Percentiles rank a stretch among this genome's conserved stretches.
Conservation (phyloP, 1,140 invertebrate genomes). For the Anagrus nilaparvatae region DNA sequence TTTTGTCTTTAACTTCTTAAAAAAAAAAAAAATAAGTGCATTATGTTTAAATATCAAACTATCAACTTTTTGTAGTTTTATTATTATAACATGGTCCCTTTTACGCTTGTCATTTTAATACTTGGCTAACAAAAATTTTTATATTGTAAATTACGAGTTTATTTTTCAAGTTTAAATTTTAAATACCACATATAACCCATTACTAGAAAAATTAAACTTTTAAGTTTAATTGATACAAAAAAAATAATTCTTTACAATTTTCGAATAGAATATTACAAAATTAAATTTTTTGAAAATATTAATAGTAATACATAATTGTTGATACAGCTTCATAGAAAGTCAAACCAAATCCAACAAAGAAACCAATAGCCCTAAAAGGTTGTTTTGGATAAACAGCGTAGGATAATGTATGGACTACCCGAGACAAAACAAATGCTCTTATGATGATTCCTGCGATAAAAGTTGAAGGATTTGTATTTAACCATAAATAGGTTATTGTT, state of each 20-base stretch:
- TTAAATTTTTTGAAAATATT: conserved; percentile 4
- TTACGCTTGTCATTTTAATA: too few relatives aligned
- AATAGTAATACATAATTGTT: conserved; percentile 29
- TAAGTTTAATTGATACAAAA: not conserved
- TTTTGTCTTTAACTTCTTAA: too few relatives aligned
- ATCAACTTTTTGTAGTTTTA: too few relatives aligned
- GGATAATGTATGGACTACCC: conserved; percentile 50
- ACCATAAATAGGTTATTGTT: conserved; percentile 48
- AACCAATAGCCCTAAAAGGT: conserved; percentile 47
- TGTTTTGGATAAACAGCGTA: conserved; percentile 49
- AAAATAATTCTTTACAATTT: conserved; percentile 2
- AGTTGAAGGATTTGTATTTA: conserved; percentile 45
- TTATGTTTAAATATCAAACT: too few relatives aligned
- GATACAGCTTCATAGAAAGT: conserved; percentile 46
- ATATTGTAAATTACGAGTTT: too few relatives aligned
- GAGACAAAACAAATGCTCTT: conserved; percentile 44
- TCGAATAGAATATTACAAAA: too few relatives aligned
- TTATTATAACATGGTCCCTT: too few relatives aligned
- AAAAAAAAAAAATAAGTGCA: too few relatives aligned
- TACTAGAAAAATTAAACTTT: conserved; percentile 3
- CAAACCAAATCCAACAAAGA: conserved; percentile 37
- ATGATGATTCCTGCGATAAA: conserved; percentile 49
- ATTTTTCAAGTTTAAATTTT: too few relatives aligned
- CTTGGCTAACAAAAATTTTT: too few relatives aligned
- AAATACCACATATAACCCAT: too few relatives aligned